A percentile compares a stretch with the other conserved stretches of the same genome.
These are phyloP conservation scores for Pantherophis guttatus DNA, from an alignment of 2,113 vertebrate species.

Conservation along the genomic window DNA sequence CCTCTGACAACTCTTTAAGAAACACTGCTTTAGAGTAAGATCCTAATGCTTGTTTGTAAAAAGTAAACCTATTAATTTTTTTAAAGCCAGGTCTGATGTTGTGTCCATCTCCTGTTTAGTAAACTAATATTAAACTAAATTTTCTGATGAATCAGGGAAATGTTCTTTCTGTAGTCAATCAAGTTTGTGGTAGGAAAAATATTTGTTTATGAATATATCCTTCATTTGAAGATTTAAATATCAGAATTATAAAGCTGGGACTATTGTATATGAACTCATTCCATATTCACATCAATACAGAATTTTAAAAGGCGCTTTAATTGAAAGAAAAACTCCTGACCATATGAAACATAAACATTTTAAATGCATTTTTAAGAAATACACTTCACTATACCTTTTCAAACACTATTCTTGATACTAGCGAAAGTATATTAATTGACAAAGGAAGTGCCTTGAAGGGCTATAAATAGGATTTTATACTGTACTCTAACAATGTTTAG, in stretches of 20 bases:
- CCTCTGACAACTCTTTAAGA: background rate
- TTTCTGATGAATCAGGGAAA: background rate
- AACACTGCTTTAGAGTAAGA: background rate
- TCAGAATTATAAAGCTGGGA: background rate
- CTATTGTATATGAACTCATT: background rate
- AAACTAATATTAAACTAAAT: background rate
- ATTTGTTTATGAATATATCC: background rate
- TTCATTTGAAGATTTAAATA: background rate
- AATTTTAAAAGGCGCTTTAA: background rate
- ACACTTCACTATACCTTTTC: background rate
- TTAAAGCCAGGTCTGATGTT: background rate
- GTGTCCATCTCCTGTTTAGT: background rate
- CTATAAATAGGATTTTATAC: background rate
- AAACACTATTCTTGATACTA: background rate
- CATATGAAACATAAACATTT: background rate
- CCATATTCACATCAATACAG: background rate
- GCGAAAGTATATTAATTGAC: background rate
- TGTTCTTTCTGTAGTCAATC: background rate
- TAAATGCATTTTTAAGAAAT: background rate
- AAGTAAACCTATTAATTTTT: background rate
- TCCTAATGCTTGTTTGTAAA: background rate
- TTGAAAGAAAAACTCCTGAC: background rate
- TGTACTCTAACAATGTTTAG: background rate
- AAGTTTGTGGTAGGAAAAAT: background rate
- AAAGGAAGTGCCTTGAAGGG: background rate